Evolutionary conservation across 2,888 invertebrate species (phyloP).

Genomic region (Mythimna pallens): DNA sequence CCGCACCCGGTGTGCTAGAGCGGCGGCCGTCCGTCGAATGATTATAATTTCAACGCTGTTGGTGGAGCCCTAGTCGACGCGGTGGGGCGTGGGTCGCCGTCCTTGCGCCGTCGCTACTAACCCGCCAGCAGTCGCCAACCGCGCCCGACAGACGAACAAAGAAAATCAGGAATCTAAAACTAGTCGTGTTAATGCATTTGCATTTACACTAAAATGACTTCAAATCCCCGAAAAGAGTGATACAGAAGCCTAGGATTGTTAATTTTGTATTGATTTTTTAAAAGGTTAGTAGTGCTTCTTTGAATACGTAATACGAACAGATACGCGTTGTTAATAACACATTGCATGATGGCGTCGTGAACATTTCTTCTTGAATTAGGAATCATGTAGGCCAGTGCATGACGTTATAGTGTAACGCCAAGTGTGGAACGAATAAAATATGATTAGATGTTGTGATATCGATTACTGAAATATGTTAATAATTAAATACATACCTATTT

Average conservation of each 20-base stretch:
- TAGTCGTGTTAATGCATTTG: slow-evolving; percentile 67
- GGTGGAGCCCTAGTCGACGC: slow-evolving; percentile 68
- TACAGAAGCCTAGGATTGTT: slow-evolving; percentile 71
- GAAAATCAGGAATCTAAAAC: slow-evolving; percentile 66
- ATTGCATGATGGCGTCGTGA: slow-evolving; percentile 70
- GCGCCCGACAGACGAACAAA: slow-evolving; percentile 74
- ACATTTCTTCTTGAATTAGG: slow-evolving; percentile 47
- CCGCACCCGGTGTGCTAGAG: slow-evolving; percentile 47
- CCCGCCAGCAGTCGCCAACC: slow-evolving; percentile 74
- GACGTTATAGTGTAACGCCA: slow-evolving; percentile 49
- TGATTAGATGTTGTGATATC: slow-evolving; percentile 35
- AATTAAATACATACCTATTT: neutral
- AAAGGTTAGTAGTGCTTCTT: slow-evolving; percentile 81
- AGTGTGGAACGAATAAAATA: slow-evolving; percentile 52
- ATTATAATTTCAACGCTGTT: slow-evolving; percentile 62
- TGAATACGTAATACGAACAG: slow-evolving; percentile 65
- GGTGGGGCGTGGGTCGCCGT: slow-evolving; percentile 78
- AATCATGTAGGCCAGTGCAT: slow-evolving; percentile 56
- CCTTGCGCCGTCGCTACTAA: slow-evolving; percentile 68
- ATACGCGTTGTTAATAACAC: slow-evolving; percentile 51
- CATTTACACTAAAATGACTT: slow-evolving; percentile 72
- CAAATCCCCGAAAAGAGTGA: slow-evolving; percentile 64
- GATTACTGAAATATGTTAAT: slow-evolving; percentile 15
- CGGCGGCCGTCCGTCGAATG: slow-evolving; percentile 73
- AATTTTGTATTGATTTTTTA: slow-evolving; percentile 59